Evolutionary conservation across 2,797 vertebrate species (phyloP).

Genomic region (Microctenopoma lineatum): DNA sequence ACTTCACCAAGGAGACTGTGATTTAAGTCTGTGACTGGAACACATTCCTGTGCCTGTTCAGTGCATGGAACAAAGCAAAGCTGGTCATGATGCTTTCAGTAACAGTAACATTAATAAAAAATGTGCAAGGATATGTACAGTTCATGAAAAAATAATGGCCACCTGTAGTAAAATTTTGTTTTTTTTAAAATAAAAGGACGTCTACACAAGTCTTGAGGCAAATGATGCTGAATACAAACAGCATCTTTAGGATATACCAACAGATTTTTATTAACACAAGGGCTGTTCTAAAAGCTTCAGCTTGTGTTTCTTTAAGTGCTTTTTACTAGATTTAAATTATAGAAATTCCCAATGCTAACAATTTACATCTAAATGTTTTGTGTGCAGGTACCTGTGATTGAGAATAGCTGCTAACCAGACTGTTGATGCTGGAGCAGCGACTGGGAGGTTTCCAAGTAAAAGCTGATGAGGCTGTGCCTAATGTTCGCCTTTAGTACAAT

Average conservation of each 20-base stretch:
- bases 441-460: slow-evolving; percentile 92
- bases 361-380: not conserved
- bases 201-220: not conserved
- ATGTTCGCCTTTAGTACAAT: slow-evolving; percentile 84
- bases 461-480: slow-evolving; percentile 82
- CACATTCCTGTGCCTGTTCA: slow-evolving; percentile 86
- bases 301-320: no score
- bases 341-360: not conserved
- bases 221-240: not conserved
- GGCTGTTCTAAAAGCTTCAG: no score
- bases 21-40: slow-evolving; percentile 83
- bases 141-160: not conserved
- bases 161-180: not conserved
- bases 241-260: no score
- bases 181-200: no score
- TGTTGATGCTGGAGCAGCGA: slow-evolving; percentile 95
- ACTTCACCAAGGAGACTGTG: slow-evolving; percentile 81
- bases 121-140: not conserved
- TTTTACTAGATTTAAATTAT: no score
- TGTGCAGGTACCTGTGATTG: slow-evolving; percentile 87
- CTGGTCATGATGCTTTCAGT: slow-evolving; percentile 7
- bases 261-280: no score
- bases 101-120: slow-evolving; percentile 3
- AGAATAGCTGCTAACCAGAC: slow-evolving; percentile 89
- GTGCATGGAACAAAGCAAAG: slow-evolving; percentile 14